phyloP scores from a whole-genome alignment of 2,888 invertebrate genomes.

The Eilema griseolum region DNA sequence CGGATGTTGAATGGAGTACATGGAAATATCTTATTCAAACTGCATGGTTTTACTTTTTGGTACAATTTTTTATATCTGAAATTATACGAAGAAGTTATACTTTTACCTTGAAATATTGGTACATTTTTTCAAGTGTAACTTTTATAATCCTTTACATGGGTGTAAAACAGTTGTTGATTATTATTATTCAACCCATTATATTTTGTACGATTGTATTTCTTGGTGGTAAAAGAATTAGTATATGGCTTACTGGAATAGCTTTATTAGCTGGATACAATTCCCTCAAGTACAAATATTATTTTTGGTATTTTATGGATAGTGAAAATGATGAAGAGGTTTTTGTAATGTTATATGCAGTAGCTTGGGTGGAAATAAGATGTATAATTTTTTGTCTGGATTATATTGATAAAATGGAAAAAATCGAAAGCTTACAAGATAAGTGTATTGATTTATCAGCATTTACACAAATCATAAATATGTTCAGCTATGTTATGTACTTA shows the following conservation, averaged over 20 bases:
- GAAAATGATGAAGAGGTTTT: slow-evolving; percentile 83
- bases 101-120: slow-evolving; percentile 83
- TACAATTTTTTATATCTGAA: slow-evolving; percentile 87
- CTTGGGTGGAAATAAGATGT: slow-evolving; percentile 92
- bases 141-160: slow-evolving; percentile 84
- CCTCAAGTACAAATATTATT: slow-evolving; percentile 78
- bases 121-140: slow-evolving; percentile 78
- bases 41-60: slow-evolving; percentile 85
- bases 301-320: slow-evolving; percentile 79
- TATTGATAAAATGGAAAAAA: slow-evolving; percentile 66
- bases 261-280: slow-evolving; percentile 83
- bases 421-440: slow-evolving; percentile 34
- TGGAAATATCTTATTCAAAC: slow-evolving; percentile 86
- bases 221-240: slow-evolving; percentile 77
- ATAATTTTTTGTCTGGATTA: slow-evolving; percentile 91
- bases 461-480: slow-evolving; percentile 78
- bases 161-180: slow-evolving; percentile 77
- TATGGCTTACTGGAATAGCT: slow-evolving; percentile 86
- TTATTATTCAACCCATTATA: slow-evolving; percentile 87
- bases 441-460: slow-evolving; percentile 28
- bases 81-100: slow-evolving; percentile 67
- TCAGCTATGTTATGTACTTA: slow-evolving; percentile 93
- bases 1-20: slow-evolving; percentile 91
- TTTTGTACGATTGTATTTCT: slow-evolving; percentile 75
- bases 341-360: slow-evolving; percentile 85